These are phyloP conservation scores for Pelagia noctiluca DNA, from an alignment of 30 jellyfish, hydroid and myxozoan genomes.

Conservation along the genomic window DNA sequence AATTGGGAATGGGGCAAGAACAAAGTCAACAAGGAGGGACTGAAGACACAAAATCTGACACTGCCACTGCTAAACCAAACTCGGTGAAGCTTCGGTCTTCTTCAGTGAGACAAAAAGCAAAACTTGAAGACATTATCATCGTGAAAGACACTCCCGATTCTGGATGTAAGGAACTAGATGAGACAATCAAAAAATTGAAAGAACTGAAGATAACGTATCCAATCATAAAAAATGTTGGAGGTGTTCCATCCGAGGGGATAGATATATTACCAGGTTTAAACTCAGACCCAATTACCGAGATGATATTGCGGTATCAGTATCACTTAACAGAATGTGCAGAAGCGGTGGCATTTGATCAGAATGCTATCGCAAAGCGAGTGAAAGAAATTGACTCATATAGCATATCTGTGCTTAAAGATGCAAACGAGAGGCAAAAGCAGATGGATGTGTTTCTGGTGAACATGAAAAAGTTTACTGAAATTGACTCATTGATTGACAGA, in stretches of 20 bases:
- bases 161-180: conserved; percentile 47
- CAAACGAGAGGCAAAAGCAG: conserved; percentile 60
- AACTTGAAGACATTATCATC: conserved; percentile 78
- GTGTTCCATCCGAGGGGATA: conserved; percentile 50
- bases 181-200: conserved; percentile 57
- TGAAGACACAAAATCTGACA: background rate
- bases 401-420: conserved; percentile 53
- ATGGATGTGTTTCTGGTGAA: conserved; percentile 63
- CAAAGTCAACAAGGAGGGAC: conserved; percentile 51
- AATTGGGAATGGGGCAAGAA: conserved; percentile 74
- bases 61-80: background rate
- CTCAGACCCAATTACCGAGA: conserved; percentile 84
- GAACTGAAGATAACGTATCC: conserved; percentile 72
- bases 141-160: conserved; percentile 68
- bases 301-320: conserved; percentile 84
- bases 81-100: background rate
- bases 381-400: conserved; percentile 78
- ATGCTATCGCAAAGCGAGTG: conserved; percentile 70
- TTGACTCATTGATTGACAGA: conserved; percentile 62
- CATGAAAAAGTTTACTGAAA: conserved; percentile 73
- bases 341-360: conserved; percentile 97
- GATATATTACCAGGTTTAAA: conserved; percentile 65
- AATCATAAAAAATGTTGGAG: conserved; percentile 45
- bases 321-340: conserved; percentile 96
- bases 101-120: conserved; percentile 67